Conservation (phyloP, 2,113 vertebrate species). For the Mastomys natalensis region DNA sequence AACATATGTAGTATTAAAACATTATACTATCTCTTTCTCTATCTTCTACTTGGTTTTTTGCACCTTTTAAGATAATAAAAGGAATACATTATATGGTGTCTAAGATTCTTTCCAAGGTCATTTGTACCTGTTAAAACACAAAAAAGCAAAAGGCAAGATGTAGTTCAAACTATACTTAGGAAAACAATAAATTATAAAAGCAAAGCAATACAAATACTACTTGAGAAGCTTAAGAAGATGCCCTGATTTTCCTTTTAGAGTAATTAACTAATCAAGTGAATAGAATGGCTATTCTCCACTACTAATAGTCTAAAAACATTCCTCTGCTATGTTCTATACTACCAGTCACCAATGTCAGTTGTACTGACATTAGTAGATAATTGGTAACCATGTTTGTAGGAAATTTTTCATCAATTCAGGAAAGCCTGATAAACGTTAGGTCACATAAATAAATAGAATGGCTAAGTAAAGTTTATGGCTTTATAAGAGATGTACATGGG, state of each 20-base stretch:
- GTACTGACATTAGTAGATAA: neutral
- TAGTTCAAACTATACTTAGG: neutral
- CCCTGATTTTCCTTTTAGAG: neutral
- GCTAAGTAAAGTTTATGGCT: neutral
- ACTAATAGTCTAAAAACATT: neutral
- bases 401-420: constrained; percentile 13
- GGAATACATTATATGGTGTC: neutral
- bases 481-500: neutral
- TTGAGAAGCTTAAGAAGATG: neutral
- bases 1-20: neutral
- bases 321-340: neutral
- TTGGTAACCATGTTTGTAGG: neutral
- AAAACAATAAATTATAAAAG: constrained; percentile 3
- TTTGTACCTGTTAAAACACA: neutral
- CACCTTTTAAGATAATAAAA: neutral
- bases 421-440: constrained; percentile 7
- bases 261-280: neutral
- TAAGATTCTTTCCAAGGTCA: neutral
- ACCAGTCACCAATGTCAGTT: neutral
- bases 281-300: neutral
- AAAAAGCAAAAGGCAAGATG: neutral
- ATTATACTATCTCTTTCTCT: neutral
- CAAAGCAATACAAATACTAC: constrained; percentile 1
- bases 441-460: neutral
- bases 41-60: neutral